Evolutionary conservation across 2,888 invertebrate species (phyloP), one percentile per base, ranked within the genome.

Genomic region (Dichetophora obliterata): DNA sequence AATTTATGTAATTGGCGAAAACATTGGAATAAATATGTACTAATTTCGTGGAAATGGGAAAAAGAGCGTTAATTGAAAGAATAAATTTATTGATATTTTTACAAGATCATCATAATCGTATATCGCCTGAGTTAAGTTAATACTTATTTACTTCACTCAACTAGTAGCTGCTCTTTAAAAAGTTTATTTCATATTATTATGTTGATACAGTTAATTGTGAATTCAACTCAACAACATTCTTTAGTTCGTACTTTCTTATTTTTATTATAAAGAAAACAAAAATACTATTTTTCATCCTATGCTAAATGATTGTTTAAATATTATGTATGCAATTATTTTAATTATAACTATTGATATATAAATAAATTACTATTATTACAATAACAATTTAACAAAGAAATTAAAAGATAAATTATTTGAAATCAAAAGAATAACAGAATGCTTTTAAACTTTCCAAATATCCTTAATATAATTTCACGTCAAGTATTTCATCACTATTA

Each of bases 281-380:
- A 43, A 37, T 19, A 59, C 27, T 59, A 24, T 59, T 59, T 24
- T 59, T 54, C 57, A 19, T 24, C 22, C 57, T 59, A 59, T 66
- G 43, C 66, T 43, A 37, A 43, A 19, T 22, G 37, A 34, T 66
- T 66, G 66, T 66, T 66, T 66, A 34, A 66, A 66, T 43, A 37
- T 66, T 66, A 66, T 66, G 43, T 66, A 37, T 66, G 66, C 31
- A 66, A 37, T 66, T 66, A 66, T 66, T 37, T 34, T 66, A 37
- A 43, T 37, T 37, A 43, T 66, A 34, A 66, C 37, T 66, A 22
- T 34, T 66, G 43, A 37, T 66, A 34, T 66, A 66, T 37, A 43
- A 34, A 66, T 37, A 59, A 27, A 59, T 11, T 59, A 59, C 59
- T 59, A 59, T 27, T 59, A 59, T 59, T 14, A 59, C 59, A 27